A percentile compares a stretch with the other conserved stretches of the same genome.
These are phyloP conservation scores for Toxotes lorentzi DNA, from an alignment of 2,797 vertebrate species.

Conservation along the genomic window DNA sequence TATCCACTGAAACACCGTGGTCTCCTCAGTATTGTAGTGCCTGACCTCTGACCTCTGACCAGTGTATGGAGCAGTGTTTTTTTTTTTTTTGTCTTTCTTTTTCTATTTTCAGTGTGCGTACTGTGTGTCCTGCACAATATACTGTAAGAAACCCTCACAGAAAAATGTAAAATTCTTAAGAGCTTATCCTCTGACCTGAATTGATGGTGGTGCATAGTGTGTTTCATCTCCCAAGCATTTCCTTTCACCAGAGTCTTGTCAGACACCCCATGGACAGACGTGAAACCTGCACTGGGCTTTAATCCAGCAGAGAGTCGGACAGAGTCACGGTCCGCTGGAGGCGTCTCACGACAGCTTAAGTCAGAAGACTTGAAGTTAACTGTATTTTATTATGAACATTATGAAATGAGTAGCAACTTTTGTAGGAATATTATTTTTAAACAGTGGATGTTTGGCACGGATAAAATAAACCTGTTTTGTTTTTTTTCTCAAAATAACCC, in stretches of 20 bases:
- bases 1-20: conserved; percentile 92
- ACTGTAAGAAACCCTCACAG: conserved; percentile 63
- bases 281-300: conserved; percentile 82
- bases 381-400: conserved; percentile 91
- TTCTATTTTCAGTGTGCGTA: conserved; percentile 73
- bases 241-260: conserved; percentile 82
- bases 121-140: conserved; percentile 57
- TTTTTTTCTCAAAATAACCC: conserved; percentile 72
- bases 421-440: conserved; percentile 94
- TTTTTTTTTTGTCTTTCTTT: conserved; percentile 50
- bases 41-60: conserved; percentile 88
- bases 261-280: conserved; percentile 83
- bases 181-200: conserved; percentile 87
- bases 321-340: conserved; percentile 87
- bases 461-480: conserved; percentile 91
- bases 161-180: conserved; percentile 87
- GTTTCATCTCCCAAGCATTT: conserved; percentile 91
- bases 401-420: conserved; percentile 91
- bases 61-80: conserved; percentile 85
- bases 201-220: conserved; percentile 83
- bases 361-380: conserved; percentile 91
- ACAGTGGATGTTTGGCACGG: conserved; percentile 91
- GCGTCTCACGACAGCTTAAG: conserved; percentile 88
- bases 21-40: conserved; percentile 93
- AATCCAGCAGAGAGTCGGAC: conserved; percentile 73